These are phyloP conservation scores for Lutjanus erythropterus DNA, from an alignment of 2,113 vertebrate species.

Conservation along the genomic window DNA sequence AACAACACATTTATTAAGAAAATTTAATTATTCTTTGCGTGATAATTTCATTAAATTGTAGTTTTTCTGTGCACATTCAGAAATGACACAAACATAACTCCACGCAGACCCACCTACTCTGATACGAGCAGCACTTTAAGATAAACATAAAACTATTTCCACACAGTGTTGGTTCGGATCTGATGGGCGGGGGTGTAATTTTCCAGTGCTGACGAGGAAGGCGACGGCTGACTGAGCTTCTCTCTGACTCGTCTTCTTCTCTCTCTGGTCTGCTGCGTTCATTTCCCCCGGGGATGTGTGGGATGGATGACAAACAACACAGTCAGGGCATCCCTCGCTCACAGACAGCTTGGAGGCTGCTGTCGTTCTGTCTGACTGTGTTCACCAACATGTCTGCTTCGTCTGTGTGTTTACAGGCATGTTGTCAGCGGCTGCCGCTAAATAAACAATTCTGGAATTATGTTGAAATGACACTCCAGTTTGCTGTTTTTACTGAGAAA, in stretches of 20 bases:
- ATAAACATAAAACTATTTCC: constrained; percentile 20
- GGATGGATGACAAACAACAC: constrained; percentile 45
- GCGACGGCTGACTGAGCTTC: constrained; percentile 26
- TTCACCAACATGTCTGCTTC: background rate
- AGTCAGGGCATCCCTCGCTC: constrained; percentile 31
- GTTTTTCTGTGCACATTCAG: background rate
- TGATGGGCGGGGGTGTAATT: constrained; percentile 18
- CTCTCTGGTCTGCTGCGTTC: constrained; percentile 48
- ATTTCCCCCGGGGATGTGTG: constrained; percentile 18
- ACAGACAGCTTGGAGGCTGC: constrained; percentile 28
- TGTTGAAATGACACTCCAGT: background rate
- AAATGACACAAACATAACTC: background rate
- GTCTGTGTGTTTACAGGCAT: background rate
- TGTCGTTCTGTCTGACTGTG: background rate
- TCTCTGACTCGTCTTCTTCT: constrained; percentile 20
- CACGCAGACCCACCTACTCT: background rate
- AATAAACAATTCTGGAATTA: constrained; percentile 11
- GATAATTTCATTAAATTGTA: too few species aligned
- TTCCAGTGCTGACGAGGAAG: constrained; percentile 24
- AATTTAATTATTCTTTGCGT: background rate
- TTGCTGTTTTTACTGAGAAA: background rate
- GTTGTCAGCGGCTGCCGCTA: background rate
- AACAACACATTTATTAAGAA: background rate
- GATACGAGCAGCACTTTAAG: background rate
- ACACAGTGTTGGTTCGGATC: background rate